phyloP scores from a whole-genome alignment of 2,797 vertebrate species.

The Enteromius paludinosus region DNA sequence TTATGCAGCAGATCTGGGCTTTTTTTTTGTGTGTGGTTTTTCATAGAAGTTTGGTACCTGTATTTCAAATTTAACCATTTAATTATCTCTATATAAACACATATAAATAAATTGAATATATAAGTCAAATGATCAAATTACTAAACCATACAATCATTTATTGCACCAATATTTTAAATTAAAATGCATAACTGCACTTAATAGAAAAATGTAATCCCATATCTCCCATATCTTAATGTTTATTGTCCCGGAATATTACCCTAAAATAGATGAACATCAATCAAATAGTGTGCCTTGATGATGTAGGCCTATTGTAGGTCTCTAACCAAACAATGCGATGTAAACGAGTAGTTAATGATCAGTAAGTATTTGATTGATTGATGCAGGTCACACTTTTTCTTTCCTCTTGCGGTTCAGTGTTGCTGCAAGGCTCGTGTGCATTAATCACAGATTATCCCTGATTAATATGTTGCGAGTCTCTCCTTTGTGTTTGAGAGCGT shows the following conservation, averaged over 20 bases:
- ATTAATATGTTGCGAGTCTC: background rate
- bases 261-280: background rate
- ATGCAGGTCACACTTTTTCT: background rate
- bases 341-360: background rate
- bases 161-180: background rate
- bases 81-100: too few species aligned
- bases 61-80: too few species aligned
- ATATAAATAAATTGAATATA: too few species aligned
- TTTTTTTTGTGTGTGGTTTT: background rate
- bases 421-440: background rate
- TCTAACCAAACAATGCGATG: background rate
- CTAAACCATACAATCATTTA: too few species aligned
- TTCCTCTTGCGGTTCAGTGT: background rate
- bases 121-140: too few species aligned
- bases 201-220: too few species aligned
- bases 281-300: background rate
- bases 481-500: background rate
- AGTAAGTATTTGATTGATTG: background rate
- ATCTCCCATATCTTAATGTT: background rate
- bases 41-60: background rate
- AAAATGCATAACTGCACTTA: background rate
- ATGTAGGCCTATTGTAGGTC: too few species aligned
- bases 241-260: background rate
- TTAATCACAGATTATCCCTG: background rate
- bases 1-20: background rate